Conservation (phyloP, 1,140 invertebrate species). For the Xylocopa sonorina region DNA sequence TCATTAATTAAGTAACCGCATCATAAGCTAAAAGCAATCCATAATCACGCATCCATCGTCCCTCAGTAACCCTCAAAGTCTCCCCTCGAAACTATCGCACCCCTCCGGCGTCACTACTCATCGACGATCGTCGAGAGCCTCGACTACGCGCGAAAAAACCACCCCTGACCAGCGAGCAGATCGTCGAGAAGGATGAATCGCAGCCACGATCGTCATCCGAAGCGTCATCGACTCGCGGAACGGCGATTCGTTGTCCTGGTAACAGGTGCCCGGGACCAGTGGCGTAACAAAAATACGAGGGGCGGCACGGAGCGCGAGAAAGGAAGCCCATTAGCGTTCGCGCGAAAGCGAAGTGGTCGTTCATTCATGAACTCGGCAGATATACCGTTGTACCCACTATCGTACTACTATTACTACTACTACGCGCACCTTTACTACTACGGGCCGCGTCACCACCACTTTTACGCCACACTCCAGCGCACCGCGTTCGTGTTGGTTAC, state of each 20-base stretch:
- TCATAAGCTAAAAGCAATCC: too few species aligned
- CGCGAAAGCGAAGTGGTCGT: slow-evolving; percentile 72
- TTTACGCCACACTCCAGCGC: slow-evolving; percentile 38
- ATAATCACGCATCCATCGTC: too few species aligned
- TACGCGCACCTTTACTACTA: neutral
- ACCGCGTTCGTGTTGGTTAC: slow-evolving; percentile 56
- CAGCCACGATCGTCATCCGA: neutral
- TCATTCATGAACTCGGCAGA: slow-evolving; percentile 76
- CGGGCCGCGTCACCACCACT: slow-evolving; percentile 41
- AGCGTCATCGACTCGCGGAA: neutral
- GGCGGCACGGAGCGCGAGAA: slow-evolving; percentile 59
- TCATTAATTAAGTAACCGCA: too few species aligned
- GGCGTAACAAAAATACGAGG: slow-evolving; percentile 59
- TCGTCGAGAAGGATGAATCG: too few species aligned
- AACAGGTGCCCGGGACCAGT: slow-evolving; percentile 1
- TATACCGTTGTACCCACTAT: slow-evolving; percentile 61
- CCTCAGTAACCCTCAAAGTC: too few species aligned
- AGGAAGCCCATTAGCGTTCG: slow-evolving; percentile 72
- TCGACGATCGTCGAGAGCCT: too few species aligned
- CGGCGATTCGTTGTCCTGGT: slow-evolving; percentile 4
- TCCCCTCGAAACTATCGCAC: too few species aligned
- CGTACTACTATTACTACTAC: slow-evolving; percentile 50
- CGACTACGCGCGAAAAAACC: too few species aligned
- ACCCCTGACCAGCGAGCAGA: too few species aligned
- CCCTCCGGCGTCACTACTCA: too few species aligned